Percentiles rank a stretch among this genome's conserved stretches.
phyloP scores from a whole-genome alignment of 92 coral and sea anemone species.

The Anthopleura xanthogrammica region DNA sequence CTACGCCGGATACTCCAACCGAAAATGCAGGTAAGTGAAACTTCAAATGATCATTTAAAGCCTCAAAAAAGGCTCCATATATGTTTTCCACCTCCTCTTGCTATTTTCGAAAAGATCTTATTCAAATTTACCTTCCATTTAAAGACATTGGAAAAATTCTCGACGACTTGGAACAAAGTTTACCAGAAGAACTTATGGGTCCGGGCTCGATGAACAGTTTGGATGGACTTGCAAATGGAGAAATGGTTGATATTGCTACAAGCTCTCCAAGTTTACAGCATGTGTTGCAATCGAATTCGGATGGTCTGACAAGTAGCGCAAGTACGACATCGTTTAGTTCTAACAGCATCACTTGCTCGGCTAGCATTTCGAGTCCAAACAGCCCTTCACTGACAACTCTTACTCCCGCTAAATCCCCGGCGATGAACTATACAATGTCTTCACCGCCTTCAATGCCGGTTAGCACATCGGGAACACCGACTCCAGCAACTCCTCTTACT shows the following conservation, averaged over 20 bases:
- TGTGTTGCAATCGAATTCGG: slow-evolving; percentile 90
- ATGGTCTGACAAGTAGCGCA: slow-evolving; percentile 96
- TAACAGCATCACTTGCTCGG: slow-evolving; percentile 72
- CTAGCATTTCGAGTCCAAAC: slow-evolving; percentile 87
- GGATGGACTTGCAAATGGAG: slow-evolving; percentile 88
- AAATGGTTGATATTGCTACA: slow-evolving; percentile 83
- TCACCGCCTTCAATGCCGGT: slow-evolving; percentile 97
- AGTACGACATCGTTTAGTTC: slow-evolving; percentile 82
- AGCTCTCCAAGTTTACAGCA: slow-evolving; percentile 90
- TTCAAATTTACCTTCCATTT: slow-evolving; percentile 83
- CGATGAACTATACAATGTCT: slow-evolving; percentile 77
- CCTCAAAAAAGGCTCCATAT: slow-evolving; percentile 18
- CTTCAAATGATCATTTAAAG: slow-evolving; percentile 12
- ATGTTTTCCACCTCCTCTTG: slow-evolving; percentile 49
- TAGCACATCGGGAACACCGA: slow-evolving; percentile 94
- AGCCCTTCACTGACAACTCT: slow-evolving; percentile 91
- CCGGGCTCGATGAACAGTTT: slow-evolving; percentile 67
- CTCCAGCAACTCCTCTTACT: slow-evolving; percentile 95
- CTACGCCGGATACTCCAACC: slow-evolving; percentile 98
- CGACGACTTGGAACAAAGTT: slow-evolving; percentile 86
- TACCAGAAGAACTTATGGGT: slow-evolving; percentile 94
- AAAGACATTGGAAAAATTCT: slow-evolving; percentile 85
- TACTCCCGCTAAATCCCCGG: slow-evolving; percentile 89
- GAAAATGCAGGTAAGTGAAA: slow-evolving; percentile 94
- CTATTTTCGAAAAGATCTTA: slow-evolving; percentile 54